These are phyloP conservation scores for Spisula solida DNA, from an alignment of 2,888 invertebrate species.

Conservation along the genomic window DNA sequence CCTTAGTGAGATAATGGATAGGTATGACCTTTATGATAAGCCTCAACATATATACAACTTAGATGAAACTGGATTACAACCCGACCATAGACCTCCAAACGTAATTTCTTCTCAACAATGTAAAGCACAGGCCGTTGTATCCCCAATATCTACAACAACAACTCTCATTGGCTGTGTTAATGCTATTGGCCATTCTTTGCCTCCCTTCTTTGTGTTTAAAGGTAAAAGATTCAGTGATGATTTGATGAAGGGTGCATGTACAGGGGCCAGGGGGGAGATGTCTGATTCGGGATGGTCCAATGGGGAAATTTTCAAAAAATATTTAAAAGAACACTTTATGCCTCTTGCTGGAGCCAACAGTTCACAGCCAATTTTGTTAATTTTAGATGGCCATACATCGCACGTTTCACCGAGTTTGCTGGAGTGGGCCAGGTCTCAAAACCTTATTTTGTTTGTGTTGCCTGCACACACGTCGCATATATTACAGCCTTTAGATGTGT, in stretches of 20 bases:
- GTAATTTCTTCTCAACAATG: background rate
- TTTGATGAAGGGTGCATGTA: constrained; percentile 26
- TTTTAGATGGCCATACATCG: constrained; percentile 54
- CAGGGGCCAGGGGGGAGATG: constrained; percentile 24
- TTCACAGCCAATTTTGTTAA: constrained; percentile 28
- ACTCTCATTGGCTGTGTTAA: constrained; percentile 48
- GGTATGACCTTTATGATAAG: constrained; percentile 17
- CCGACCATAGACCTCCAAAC: constrained; percentile 36
- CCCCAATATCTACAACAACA: constrained; percentile 39
- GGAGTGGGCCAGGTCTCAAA: constrained; percentile 40
- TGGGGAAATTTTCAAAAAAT: constrained; percentile 36
- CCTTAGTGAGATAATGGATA: constrained; percentile 1
- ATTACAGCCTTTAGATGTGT: constrained; percentile 30
- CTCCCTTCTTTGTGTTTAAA: constrained; percentile 54
- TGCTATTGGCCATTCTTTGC: constrained; percentile 38
- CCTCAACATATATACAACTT: constrained; percentile 27
- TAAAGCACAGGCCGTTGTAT: constrained; percentile 44
- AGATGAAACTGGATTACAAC: constrained; percentile 42
- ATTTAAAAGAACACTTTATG: constrained; percentile 37
- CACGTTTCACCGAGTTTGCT: constrained; percentile 1
- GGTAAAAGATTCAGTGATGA: too few species aligned
- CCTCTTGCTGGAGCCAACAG: background rate
- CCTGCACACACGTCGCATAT: constrained; percentile 36
- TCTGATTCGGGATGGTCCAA: constrained; percentile 53
- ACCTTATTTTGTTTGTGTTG: constrained; percentile 30